phyloP scores from a whole-genome alignment of 2,888 invertebrate species.

The Sarcophaga subvicina region DNA sequence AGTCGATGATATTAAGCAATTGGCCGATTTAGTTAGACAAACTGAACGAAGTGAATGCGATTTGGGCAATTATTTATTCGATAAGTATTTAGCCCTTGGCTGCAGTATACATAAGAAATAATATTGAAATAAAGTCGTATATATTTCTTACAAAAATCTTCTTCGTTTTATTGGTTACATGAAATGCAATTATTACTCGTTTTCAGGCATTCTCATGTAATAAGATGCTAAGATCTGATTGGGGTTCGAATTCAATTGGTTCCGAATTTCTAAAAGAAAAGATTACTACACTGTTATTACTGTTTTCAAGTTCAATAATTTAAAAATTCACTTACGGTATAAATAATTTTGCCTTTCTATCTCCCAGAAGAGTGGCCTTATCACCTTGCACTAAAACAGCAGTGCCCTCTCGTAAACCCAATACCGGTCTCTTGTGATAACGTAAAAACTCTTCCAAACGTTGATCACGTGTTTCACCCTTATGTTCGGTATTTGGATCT shows the following conservation, averaged over 20 bases:
- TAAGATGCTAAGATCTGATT: conserved; percentile 85
- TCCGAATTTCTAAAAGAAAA: conserved; percentile 82
- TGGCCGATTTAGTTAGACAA: conserved; percentile 88
- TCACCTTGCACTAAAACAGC: conserved; percentile 85
- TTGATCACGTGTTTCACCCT: conserved; percentile 90
- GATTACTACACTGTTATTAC: neutral
- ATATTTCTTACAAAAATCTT: conserved; percentile 28
- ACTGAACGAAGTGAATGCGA: conserved; percentile 86
- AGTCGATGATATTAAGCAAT: conserved; percentile 87
- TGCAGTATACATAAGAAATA: conserved; percentile 61
- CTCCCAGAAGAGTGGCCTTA: conserved; percentile 85
- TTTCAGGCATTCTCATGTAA: conserved; percentile 57
- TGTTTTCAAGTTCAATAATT: neutral
- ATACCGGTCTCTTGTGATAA: conserved; percentile 84
- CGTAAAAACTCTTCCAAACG: conserved; percentile 87
- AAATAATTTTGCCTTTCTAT: conserved; percentile 86
- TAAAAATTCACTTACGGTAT: conserved; percentile 82
- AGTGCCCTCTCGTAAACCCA: conserved; percentile 89
- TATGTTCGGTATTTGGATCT: conserved; percentile 84
- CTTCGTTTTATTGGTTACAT: neutral
- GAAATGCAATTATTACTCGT: neutral
- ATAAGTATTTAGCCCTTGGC: conserved; percentile 78
- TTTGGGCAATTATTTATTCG: conserved; percentile 85
- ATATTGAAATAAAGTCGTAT: neutral
- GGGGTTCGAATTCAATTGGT: conserved; percentile 83